A percentile compares a stretch with the other conserved stretches of the same genome.
These are phyloP conservation scores for Hydrophis major DNA, from an alignment of 2,797 vertebrate genomes.

Conservation along the genomic window DNA sequence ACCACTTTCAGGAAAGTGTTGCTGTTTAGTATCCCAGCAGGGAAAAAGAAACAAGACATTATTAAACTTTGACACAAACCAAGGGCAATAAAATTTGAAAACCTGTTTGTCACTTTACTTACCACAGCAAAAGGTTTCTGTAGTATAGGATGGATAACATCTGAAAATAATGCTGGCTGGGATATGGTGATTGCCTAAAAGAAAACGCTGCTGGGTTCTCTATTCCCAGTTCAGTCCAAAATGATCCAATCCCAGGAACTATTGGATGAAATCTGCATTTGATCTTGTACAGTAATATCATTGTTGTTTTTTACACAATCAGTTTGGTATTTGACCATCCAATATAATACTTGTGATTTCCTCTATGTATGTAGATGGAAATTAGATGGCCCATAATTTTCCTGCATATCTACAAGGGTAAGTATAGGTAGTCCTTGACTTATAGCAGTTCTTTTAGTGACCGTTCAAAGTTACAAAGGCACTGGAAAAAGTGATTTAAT, in stretches of 20 bases:
- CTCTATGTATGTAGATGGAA: background rate
- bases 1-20: background rate
- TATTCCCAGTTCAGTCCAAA: background rate
- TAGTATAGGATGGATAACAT: background rate
- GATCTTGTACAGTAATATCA: background rate
- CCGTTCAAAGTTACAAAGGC: background rate
- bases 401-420: background rate
- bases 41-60: background rate
- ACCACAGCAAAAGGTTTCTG: background rate
- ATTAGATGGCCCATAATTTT: background rate
- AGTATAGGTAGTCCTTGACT: background rate
- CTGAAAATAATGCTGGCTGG: background rate
- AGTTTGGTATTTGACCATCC: background rate
- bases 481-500: background rate
- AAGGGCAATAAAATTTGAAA: background rate
- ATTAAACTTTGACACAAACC: background rate
- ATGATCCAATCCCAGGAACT: background rate
- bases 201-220: background rate
- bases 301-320: background rate
- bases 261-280: background rate
- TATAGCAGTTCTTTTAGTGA: background rate
- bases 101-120: background rate
- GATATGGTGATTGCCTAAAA: background rate
- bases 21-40: background rate
- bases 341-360: background rate